Conservation (phyloP, 2,797 vertebrate species). For the Pelobates cultripes region DNA sequence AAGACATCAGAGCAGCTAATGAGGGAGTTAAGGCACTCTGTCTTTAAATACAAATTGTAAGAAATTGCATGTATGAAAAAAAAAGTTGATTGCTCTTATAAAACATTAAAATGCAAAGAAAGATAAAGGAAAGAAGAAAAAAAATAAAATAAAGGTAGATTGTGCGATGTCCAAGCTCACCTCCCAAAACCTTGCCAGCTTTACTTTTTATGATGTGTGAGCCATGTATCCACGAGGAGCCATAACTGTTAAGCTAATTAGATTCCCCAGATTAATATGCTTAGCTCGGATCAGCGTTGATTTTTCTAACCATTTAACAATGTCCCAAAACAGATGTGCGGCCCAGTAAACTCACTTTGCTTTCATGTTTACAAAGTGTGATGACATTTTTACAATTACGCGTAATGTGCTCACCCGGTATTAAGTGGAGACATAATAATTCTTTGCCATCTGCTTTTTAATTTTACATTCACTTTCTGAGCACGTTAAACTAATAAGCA, state of each 20-base stretch:
- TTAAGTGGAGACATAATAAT: slow-evolving; percentile 68
- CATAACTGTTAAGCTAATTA: slow-evolving; percentile 70
- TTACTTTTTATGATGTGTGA: slow-evolving; percentile 61
- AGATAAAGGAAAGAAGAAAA: background rate
- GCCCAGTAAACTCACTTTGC: slow-evolving; percentile 71
- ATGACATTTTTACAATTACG: slow-evolving; percentile 73
- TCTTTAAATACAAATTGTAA: too few relatives aligned
- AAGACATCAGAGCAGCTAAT: too few relatives aligned
- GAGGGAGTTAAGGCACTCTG: too few relatives aligned
- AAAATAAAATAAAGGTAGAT: background rate
- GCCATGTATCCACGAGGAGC: slow-evolving; percentile 67
- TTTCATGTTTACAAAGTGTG: slow-evolving; percentile 73
- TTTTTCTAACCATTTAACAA: slow-evolving; percentile 70
- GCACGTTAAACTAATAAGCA: slow-evolving; percentile 70
- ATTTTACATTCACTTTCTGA: slow-evolving; percentile 72
- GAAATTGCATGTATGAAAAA: too few relatives aligned
- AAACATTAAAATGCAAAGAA: too few relatives aligned
- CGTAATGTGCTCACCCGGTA: slow-evolving; percentile 65
- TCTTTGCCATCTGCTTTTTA: slow-evolving; percentile 74
- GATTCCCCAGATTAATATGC: slow-evolving; percentile 69
- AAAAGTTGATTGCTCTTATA: too few relatives aligned
- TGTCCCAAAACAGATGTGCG: slow-evolving; percentile 73
- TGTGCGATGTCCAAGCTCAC: background rate
- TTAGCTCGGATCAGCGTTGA: slow-evolving; percentile 69
- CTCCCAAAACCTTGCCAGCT: slow-evolving; percentile 41